Conservation (phyloP, 2,113 vertebrate species). For the Notarius lentiginosus region DNA sequence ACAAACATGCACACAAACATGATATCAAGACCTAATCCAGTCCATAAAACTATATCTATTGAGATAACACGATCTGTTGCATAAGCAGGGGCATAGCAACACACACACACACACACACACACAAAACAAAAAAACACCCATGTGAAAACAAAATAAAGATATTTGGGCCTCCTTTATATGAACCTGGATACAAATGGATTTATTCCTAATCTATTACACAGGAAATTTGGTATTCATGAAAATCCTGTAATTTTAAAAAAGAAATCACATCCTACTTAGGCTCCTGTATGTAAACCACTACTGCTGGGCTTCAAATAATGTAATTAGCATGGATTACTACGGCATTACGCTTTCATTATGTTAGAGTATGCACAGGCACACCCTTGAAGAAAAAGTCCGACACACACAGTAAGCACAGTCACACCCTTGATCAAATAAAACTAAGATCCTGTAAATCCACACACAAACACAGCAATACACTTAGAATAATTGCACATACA, state of each 20-base stretch:
- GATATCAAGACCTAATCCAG: too few relatives aligned
- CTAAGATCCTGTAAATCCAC: slow-evolving; percentile 5
- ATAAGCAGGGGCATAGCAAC: neutral
- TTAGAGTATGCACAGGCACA: slow-evolving; percentile 1
- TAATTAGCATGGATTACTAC: neutral
- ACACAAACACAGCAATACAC: slow-evolving; percentile 1
- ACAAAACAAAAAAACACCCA: neutral
- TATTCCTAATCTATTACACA: neutral
- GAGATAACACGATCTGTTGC: neutral
- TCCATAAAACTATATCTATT: too few relatives aligned
- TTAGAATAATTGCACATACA: neutral
- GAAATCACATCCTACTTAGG: neutral
- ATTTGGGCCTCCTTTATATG: neutral
- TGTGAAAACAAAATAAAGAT: neutral
- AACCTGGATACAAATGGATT: neutral
- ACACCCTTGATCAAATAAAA: slow-evolving; percentile 3
- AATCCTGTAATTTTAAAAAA: neutral
- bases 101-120: neutral
- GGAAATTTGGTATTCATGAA: neutral
- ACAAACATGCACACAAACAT: neutral
- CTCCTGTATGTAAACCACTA: neutral
- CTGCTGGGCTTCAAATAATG: neutral
- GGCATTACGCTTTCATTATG: too few relatives aligned
- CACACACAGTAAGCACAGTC: neutral
- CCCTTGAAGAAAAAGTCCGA: neutral